Evolutionary conservation across 2,888 invertebrate genomes (phyloP), one percentile per base, ranked within the genome.

Genomic region (Cecidostiba fungosa): DNA sequence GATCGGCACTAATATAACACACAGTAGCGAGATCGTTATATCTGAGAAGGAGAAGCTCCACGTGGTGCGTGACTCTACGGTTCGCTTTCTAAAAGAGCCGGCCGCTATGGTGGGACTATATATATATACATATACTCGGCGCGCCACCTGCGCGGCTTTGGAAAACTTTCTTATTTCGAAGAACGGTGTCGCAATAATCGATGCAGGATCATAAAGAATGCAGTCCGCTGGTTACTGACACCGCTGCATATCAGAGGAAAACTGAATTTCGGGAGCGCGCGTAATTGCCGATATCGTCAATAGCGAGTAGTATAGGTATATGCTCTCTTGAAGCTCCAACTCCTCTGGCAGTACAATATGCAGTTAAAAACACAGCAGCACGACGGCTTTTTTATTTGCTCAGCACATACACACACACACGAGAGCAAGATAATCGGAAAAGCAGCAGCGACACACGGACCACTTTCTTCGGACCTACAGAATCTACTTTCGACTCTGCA

Each of bases 151-250:
- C 73, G 74, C 50, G 26, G 47, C 78, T 84, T 73, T 12, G 62
- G 78, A 78, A 72, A 84, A 84, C 78, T 78, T 84, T 84, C 84
- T 84, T 78, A 84, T 78, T 84, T 77, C 83, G 62, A 70, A 77
- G 77, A 50, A 19, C 43, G 6, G 62, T 78, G 78, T 78, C 62
- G 83, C 73, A 84, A 83, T 29, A 54, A 29, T 23, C 29, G 29
- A 14, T 47, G 39, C 36, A 32, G 62, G 36, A 50, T 26, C 54
- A 59, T 66, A 26, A 66, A 8, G 66, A 66, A 66, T 66, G 66
- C 66, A 29, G 66, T 29, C n/a, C 29, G n/a, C n/a, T n/a, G 29
- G 66, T 29, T 66, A 66, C 66, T 66, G 29, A 29, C 66, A 29
- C 29, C 29, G 26, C 54, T 10, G 32, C 47, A n/a, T n/a, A n/a